Conservation (phyloP, 2,888 invertebrate genomes). For the Ophraella communa region DNA sequence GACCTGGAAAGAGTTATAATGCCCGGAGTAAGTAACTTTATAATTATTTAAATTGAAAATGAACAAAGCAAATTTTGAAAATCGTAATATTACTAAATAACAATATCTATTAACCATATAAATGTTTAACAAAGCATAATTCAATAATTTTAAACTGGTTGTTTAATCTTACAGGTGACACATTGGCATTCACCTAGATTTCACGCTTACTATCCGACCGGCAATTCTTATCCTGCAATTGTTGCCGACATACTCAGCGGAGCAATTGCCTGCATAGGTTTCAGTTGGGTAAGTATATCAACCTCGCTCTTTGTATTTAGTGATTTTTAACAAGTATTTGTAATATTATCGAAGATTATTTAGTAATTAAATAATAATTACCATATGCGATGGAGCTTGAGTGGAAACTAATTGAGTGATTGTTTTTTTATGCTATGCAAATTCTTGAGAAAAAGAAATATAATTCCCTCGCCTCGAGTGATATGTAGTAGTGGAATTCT, state of each 20-base stretch:
- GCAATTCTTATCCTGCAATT: conserved; percentile 91
- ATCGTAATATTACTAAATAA: too few relatives aligned
- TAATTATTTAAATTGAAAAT: too few relatives aligned
- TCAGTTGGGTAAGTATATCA: conserved; percentile 81
- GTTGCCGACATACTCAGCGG: conserved; percentile 95
- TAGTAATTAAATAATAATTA: neutral
- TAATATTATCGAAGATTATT: neutral
- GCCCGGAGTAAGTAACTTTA: conserved; percentile 76
- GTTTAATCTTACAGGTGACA: conserved; percentile 67
- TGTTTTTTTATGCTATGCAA: too few relatives aligned
- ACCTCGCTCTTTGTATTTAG: conserved; percentile 18
- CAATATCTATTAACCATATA: too few relatives aligned
- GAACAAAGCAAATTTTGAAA: too few relatives aligned
- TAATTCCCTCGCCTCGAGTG: too few relatives aligned
- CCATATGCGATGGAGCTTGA: too few relatives aligned
- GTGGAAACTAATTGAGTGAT: too few relatives aligned
- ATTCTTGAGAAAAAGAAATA: too few relatives aligned
- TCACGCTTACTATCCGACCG: conserved; percentile 94
- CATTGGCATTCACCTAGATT: conserved; percentile 97
- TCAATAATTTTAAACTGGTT: conserved; percentile 15
- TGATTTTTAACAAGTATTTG: neutral
- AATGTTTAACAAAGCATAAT: neutral
- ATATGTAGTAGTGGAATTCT: too few relatives aligned
- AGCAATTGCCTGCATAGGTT: conserved; percentile 95
- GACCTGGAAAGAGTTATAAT: conserved; percentile 95